Evolutionary conservation across 1,140 invertebrate species (phyloP).

Genomic region (Dendrolimus punctatus): DNA sequence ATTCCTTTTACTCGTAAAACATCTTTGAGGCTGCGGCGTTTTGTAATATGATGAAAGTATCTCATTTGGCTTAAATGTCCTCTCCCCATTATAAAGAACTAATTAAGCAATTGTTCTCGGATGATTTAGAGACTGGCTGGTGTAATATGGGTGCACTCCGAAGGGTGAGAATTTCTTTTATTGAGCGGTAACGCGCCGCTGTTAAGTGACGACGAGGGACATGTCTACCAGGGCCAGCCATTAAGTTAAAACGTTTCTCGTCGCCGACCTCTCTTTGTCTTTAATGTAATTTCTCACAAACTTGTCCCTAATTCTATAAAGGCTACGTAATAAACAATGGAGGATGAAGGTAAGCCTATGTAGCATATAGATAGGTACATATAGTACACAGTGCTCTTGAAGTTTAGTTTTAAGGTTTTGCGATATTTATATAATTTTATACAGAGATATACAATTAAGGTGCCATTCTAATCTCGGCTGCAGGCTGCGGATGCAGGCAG

Average conservation of each 20-base stretch:
- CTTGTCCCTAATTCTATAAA: constrained; percentile 34
- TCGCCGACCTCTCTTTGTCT: constrained; percentile 18
- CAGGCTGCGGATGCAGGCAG: too few species aligned
- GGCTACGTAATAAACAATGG: constrained; percentile 27
- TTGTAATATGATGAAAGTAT: too few species aligned
- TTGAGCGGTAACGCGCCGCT: constrained; percentile 6
- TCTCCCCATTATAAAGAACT: not conserved
- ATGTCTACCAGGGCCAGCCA: constrained; percentile 19
- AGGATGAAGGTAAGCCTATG: constrained; percentile 12
- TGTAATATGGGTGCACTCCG: not conserved
- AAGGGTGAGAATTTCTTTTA: constrained; percentile 15
- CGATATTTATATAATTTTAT: too few species aligned
- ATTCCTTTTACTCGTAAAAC: too few species aligned
- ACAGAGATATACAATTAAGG: too few species aligned
- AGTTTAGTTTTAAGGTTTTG: too few species aligned
- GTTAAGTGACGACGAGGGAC: constrained; percentile 24
- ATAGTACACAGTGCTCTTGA: too few species aligned
- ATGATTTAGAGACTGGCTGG: too few species aligned
- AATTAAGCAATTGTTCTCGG: not conserved
- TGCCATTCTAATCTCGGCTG: too few species aligned
- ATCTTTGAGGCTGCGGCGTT: too few species aligned
- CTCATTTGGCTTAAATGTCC: too few species aligned
- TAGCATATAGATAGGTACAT: too few species aligned
- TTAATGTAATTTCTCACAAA: constrained; percentile 38
- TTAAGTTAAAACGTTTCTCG: constrained; percentile 34